Evolutionary conservation across 2,888 invertebrate genomes (phyloP).

Genomic region (Drosophila lacicola): DNA sequence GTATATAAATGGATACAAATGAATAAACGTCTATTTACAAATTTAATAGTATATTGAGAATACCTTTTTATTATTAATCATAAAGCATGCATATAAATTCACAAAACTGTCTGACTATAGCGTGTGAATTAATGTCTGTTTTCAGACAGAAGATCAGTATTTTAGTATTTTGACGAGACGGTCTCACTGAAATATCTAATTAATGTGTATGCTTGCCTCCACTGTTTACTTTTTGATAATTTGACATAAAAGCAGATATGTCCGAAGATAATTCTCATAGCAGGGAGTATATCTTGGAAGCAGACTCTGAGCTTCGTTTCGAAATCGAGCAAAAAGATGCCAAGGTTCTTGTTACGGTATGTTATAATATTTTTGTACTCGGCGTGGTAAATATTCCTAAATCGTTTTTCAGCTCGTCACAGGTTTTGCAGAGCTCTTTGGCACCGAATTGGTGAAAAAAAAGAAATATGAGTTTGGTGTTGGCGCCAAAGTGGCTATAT

Average conservation of each 20-base stretch:
- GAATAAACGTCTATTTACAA: too few relatives aligned
- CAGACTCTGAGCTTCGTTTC: slow-evolving; percentile 96
- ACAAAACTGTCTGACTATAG: too few relatives aligned
- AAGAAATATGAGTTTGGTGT: slow-evolving; percentile 95
- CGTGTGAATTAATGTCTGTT: too few relatives aligned
- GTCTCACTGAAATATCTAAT: neutral
- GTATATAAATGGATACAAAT: too few relatives aligned
- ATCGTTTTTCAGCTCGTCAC: slow-evolving; percentile 88
- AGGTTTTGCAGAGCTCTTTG: slow-evolving; percentile 98
- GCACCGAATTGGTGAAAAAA: slow-evolving; percentile 96
- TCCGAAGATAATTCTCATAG: slow-evolving; percentile 65
- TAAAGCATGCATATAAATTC: too few relatives aligned
- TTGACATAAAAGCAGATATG: slow-evolving; percentile 50
- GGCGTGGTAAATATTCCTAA: neutral
- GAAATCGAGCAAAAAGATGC: slow-evolving; percentile 96
- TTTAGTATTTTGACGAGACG: slow-evolving; percentile 1
- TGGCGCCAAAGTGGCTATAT: slow-evolving; percentile 97
- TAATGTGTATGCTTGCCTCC: neutral
- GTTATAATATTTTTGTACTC: slow-evolving; percentile 3
- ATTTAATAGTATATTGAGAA: too few relatives aligned
- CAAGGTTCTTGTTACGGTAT: slow-evolving; percentile 91
- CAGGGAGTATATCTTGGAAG: slow-evolving; percentile 92
- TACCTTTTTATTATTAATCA: too few relatives aligned
- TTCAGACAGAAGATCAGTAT: neutral
- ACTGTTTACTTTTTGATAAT: slow-evolving; percentile 1